Base-by-base conservation (phyloP, 37 sponge, comb jelly and placozoan species). In the Lycopodina hypogea region DNA sequence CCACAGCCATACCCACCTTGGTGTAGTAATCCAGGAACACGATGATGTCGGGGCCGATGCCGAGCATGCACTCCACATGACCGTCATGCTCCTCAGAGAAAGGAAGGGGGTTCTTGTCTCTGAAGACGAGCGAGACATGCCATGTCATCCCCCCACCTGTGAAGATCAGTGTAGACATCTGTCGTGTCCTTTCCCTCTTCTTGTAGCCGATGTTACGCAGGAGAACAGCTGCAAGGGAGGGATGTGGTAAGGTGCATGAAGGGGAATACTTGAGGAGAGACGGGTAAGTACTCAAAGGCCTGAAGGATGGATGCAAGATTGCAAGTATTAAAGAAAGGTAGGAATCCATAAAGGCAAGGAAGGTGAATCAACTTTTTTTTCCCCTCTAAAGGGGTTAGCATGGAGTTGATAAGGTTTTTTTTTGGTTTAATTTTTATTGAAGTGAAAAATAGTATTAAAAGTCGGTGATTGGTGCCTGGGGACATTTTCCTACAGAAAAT, bases 31-130 rank as follows among this genome's bases (percentile, higher is more conserved):
- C 60, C 26, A 87, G 24, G 42, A 87, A 64, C 26, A 58, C 69
- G 0, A 87, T 36, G n/a, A 87, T 60, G 56, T 87, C 88, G 12
- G 88, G 82, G n/a, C 59, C 82, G 1, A 87, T 50, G 8, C 63
- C 76, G 48, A 87, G 12, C 40, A 77, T 52, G 38, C 83, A 81
- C 30, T 87, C 83, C 15, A 87, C 22, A 2, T 53, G 37, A 18
- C 1, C 55, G 74, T 87, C 88, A 30, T 77, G 74, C 19, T 87
- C 88, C 42, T 87, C 88, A 0, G 88, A 87, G 78, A 87, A 87
- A 1, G 88, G 88, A 18, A 87, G 88, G 36, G 88, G 88, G 72
- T 67, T 83, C 39, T 45, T 70, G 23, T 55, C 45, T 55, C 80
- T 72, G 37, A 83, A 18, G 50, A 88, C 55, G 40, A 88, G 56